Percentiles rank a stretch among this genome's conserved stretches.
Evolutionary conservation across 37 sponge, comb jelly and placozoan genomes (phyloP).

Genomic region (Diacarnus erythraeanus): DNA sequence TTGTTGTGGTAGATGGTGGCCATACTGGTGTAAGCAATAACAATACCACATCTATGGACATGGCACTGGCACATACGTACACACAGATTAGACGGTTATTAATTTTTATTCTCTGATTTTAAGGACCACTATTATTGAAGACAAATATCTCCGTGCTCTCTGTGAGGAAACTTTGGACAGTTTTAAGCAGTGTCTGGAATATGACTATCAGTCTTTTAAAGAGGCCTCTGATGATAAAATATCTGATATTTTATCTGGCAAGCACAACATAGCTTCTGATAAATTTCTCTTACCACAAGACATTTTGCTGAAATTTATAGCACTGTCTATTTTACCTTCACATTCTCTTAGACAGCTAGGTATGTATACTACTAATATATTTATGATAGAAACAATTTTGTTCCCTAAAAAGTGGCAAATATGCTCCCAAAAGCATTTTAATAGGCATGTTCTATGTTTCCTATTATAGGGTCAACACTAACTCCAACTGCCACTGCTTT

Average conservation of each 20-base stretch:
- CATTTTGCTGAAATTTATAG: conserved; percentile 55
- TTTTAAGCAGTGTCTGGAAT: conserved; percentile 64
- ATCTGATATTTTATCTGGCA: neutral
- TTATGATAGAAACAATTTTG: neutral
- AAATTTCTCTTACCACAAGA: conserved; percentile 47
- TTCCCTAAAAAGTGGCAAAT: neutral
- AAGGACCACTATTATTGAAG: neutral
- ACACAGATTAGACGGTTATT: neutral
- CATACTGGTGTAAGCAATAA: too few relatives aligned
- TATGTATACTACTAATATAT: neutral
- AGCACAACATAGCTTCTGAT: neutral
- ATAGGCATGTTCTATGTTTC: neutral
- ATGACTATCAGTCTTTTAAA: conserved; percentile 43
- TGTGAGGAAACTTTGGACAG: conserved; percentile 42
- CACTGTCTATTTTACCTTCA: conserved; percentile 77
- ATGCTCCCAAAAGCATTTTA: neutral
- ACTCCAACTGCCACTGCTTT: conserved; percentile 71
- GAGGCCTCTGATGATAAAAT: neutral
- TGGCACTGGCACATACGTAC: neutral
- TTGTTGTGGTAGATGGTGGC: too few relatives aligned
- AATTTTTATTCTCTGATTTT: neutral
- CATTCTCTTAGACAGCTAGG: conserved; percentile 74
- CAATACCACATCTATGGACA: neutral
- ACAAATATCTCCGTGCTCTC: conserved; percentile 1
- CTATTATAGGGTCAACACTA: conserved; percentile 61